Conservation (phyloP, 2,888 invertebrate species). For the Drosophila emarginata region DNA sequence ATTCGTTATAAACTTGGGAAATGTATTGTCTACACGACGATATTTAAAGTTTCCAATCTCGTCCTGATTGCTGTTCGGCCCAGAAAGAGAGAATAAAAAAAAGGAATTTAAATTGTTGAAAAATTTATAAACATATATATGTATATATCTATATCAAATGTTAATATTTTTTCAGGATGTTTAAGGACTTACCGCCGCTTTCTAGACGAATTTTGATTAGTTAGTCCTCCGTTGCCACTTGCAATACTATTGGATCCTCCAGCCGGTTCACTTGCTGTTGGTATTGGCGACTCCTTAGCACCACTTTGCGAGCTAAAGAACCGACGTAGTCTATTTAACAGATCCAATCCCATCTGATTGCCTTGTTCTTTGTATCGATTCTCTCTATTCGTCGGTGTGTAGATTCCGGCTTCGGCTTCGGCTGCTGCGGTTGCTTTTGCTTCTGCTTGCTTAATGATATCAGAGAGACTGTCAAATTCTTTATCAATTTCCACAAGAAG, state of each 20-base stretch:
- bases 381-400: not conserved
- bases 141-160: too few relatives aligned
- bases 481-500: not conserved
- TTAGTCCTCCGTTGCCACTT: not conserved
- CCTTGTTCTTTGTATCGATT: constrained; percentile 10
- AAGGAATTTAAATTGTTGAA: too few relatives aligned
- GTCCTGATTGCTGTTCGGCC: constrained; percentile 5
- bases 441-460: not conserved
- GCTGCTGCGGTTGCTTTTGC: not conserved
- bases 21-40: constrained; percentile 63
- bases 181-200: constrained; percentile 61
- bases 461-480: not conserved
- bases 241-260: not conserved
- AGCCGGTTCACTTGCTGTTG: not conserved
- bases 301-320: constrained; percentile 47
- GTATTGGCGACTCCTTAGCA: constrained; percentile 47
- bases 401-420: not conserved
- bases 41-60: constrained; percentile 47
- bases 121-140: too few relatives aligned
- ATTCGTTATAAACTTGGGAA: constrained; percentile 64
- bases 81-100: not conserved
- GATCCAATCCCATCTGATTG: constrained; percentile 79
- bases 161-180: too few relatives aligned
- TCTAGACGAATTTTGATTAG: not conserved
- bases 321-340: constrained; percentile 63